Evolutionary conservation across 2,113 vertebrate genomes (phyloP), one percentile per base, ranked within the genome.

Genomic region (Salminus brasiliensis): DNA sequence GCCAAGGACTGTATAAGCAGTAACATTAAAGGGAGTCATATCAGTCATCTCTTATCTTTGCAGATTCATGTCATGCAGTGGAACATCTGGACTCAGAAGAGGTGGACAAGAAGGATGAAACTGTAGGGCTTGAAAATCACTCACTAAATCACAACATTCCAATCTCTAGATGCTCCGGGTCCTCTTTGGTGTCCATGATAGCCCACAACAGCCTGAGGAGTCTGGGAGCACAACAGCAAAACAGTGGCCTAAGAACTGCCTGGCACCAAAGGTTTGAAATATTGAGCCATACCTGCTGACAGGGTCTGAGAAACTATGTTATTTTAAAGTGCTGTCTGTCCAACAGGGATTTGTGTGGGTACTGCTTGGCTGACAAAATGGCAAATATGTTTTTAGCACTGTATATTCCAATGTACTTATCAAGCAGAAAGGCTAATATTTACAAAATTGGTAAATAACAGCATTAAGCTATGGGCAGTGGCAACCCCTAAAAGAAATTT

Each of bases 121-220:
- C 21, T 39, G 49, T 8, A 49, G 29, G 27, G 47, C 32, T 4
- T 9, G 23, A 36, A 52, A 9, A 66, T 15, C 30, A 43, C 47
- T 65, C n/a, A 36, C 0, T 52, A 65, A 65, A 76, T 66, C 43
- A 76, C 30, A 36, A 7, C 60, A 76, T 65, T 65, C 59, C 30
- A 27, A 10, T 21, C 32, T 75, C 65, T 12, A 75, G 18, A 11
- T 53, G 43, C 21, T 65, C 29, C 8, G 32, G 30, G 34, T 5
- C 30, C 60, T 34, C 62, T 52, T 18, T 49, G 8, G 30, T 66
- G 30, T 75, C 73, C 41, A 11, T 23, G 39, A 27, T 21, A 34
- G 41, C 7, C 13, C 8, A n/a, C 8, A 76, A 39, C 13, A 8
- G 1, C 32, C 32, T 55, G 10, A 76, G 9, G 32, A 41, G 45